Evolutionary conservation across 1,140 invertebrate genomes (phyloP), one percentile per base, ranked within the genome.

Genomic region (Heliconius hermathena): DNA sequence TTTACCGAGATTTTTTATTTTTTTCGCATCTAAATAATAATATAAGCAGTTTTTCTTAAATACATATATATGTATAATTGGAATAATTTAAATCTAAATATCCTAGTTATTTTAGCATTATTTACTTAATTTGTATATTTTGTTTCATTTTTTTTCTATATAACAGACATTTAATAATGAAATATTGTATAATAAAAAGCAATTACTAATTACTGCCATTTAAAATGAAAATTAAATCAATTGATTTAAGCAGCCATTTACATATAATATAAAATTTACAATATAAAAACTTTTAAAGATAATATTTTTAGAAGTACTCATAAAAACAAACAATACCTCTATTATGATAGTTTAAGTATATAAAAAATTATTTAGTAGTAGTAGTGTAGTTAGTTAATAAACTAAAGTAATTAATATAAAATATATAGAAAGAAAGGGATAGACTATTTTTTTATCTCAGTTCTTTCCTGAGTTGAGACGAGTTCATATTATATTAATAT

Each of bases 181-280:
- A 71, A 16, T 71, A 71, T 71, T 36, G 6, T 18, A 71, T 38
- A 38, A 72, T 72, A 72, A 38, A 72, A n/a, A 72, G n/a, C n/a
- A 71, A 71, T 71, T 0, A 22, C 41, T 16, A 46, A 46, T 22
- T 57, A 57, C 54, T 57, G 54, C 54, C 54, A 57, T 57, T 22
- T 22, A 22, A 57, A 22, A 22, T 22, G 20, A 22, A 57, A 57
- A 57, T 8, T 3, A 8, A 57, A 57, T 22, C 8, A 57, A 57
- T 57, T 57, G n/a, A 3, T 57, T 57, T 0, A 66, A 26, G 11
- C 26, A 11, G 26, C 26, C 26, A 26, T n/a, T n/a, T n/a, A n/a
- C n/a, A n/a, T n/a, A n/a, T n/a, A n/a, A n/a, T n/a, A n/a, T n/a
- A n/a, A n/a, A n/a, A 66, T 66, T 8, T 57, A 57, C 54, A 57